Conservation (phyloP, 35 echinoderm and acorn worm genomes). For the Eucidaris tribuloides region DNA sequence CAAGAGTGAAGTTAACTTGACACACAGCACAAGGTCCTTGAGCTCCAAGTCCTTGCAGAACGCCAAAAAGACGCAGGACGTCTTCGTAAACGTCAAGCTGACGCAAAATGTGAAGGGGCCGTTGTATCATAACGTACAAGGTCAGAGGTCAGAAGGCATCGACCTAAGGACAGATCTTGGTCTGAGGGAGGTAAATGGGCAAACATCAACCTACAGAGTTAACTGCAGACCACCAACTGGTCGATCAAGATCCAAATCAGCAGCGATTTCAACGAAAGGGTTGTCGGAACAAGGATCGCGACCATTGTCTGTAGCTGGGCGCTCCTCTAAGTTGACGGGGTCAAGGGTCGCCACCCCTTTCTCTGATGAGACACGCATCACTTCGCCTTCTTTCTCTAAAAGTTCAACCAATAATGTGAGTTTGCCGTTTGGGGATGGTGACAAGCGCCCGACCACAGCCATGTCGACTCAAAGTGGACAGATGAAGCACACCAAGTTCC, state of each 20-base stretch:
- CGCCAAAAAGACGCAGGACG: slow-evolving; percentile 59
- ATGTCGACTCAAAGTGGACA: slow-evolving; percentile 48
- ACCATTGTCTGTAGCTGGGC: not conserved
- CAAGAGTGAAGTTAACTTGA: slow-evolving; percentile 2
- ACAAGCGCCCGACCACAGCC: slow-evolving; percentile 52
- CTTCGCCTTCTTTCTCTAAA: not conserved
- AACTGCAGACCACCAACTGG: not conserved
- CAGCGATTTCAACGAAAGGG: not conserved
- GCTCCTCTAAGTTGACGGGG: not conserved
- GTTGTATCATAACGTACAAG: slow-evolving; percentile 62
- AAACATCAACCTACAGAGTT: not conserved
- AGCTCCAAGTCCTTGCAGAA: slow-evolving; percentile 50
- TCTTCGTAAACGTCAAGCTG: slow-evolving; percentile 52
- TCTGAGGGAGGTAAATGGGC: not conserved
- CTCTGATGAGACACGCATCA: not conserved
- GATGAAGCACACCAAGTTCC: slow-evolving; percentile 28
- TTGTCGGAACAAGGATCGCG: not conserved
- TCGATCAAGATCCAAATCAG: not conserved
- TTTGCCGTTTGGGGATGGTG: not conserved
- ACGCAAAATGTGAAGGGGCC: slow-evolving; percentile 80
- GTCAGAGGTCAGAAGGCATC: not conserved
- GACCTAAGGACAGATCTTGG: not conserved
- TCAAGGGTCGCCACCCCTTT: slow-evolving; percentile 33
- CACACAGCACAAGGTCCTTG: slow-evolving; percentile 73
- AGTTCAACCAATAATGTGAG: not conserved